These are phyloP conservation scores for Schizotus pectinicornis DNA, from an alignment of 2,888 invertebrate genomes.

Conservation along the genomic window DNA sequence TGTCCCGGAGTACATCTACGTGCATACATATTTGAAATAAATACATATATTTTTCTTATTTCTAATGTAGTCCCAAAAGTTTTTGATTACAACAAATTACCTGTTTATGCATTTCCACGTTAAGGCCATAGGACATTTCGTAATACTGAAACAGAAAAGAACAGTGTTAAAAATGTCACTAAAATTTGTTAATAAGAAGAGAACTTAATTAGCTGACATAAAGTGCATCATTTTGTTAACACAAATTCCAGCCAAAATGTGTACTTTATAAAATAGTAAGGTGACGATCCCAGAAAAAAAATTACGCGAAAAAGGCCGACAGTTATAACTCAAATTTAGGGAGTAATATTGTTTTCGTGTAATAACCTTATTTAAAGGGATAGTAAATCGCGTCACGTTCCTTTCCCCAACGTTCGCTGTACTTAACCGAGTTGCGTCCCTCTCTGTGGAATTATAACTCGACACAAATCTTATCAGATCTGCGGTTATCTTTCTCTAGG, in stretches of 20 bases:
- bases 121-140: constrained; percentile 97
- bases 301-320: constrained; percentile 19
- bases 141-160: constrained; percentile 88
- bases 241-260: too few species aligned
- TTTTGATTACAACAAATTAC: constrained; percentile 61
- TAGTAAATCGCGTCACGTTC: constrained; percentile 51
- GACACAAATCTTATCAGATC: constrained; percentile 49
- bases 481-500: constrained; percentile 43
- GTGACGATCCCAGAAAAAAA: neutral
- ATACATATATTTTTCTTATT: too few species aligned
- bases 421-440: constrained; percentile 42
- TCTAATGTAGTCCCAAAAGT: too few species aligned
- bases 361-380: constrained; percentile 52
- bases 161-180: constrained; percentile 21
- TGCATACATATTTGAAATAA: constrained; percentile 2
- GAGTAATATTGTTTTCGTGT: constrained; percentile 52
- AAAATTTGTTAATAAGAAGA: constrained; percentile 25
- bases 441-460: constrained; percentile 47
- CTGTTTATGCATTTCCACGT: constrained; percentile 98
- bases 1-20: too few species aligned
- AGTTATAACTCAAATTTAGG: constrained; percentile 37
- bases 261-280: neutral
- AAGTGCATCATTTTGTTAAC: too few species aligned
- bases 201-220: too few species aligned
- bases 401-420: constrained; percentile 39